Base-by-base conservation (phyloP, 2,888 invertebrate genomes). In the Epinotia ramella region DNA sequence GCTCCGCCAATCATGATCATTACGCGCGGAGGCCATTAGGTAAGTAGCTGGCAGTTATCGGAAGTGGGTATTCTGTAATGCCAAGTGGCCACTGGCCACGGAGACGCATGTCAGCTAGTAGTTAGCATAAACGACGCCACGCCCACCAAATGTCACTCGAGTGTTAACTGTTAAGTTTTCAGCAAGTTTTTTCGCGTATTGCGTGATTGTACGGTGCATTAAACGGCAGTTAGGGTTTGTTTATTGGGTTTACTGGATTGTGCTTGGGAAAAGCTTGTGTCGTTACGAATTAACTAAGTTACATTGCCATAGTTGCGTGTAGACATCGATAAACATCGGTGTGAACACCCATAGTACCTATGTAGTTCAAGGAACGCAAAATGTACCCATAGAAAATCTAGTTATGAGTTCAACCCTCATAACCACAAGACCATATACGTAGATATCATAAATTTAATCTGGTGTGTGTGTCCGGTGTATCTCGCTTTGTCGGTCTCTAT, bases 41-140 rank as follows among this genome's bases (percentile, higher is more conserved):
- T 88, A 90, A 89, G 88, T 88, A 89, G 83, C 83, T 83, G 85
- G 84, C 85, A 87, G 82, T 80, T 81, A 83, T 83, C 83, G 81
- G 83, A 83, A 82, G 83, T 82, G 80, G 73, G 73, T 74, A 76
- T 73, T 71, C 77, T 60, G 78, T 77, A 77, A 75, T 77, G 66
- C 62, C 75, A 66, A 77, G 77, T 73, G 49, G 77, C 76, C 82
- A 81, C 81, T 73, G 49, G 77, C 76, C 81, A 81, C 81, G 77
- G 76, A 77, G 79, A 77, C 44, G 78, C 81, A 77, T 80, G 81
- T 80, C 81, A 79, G 63, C 77, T 28, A 76, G 78, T 78, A 81
- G 82, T 90, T 89, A 87, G 87, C 89, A 90, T 92, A 89, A 91
- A 88, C 84, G 81, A 73, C 77, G 80, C 86, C 88, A 86, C 91